phyloP scores from a whole-genome alignment of 2,113 vertebrate genomes.

The Strigops habroptila region DNA sequence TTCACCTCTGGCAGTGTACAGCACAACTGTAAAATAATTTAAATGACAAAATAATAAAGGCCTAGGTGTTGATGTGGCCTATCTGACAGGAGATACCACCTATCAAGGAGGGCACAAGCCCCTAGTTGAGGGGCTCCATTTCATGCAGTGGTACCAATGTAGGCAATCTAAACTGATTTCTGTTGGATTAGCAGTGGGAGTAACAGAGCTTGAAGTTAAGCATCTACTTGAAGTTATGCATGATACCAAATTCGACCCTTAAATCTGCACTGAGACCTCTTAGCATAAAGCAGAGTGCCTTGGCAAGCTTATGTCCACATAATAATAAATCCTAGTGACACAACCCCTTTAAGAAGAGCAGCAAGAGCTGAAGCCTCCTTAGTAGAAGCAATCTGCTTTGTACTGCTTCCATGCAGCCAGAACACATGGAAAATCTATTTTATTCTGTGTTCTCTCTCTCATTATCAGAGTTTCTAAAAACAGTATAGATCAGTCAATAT shows the following conservation, averaged over 20 bases:
- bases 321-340: constrained; percentile 30
- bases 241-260: background rate
- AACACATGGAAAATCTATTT: background rate
- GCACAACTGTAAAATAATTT: background rate
- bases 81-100: background rate
- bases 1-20: background rate
- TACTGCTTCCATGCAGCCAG: background rate
- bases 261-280: constrained; percentile 19
- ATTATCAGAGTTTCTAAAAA: background rate
- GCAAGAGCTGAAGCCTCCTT: constrained; percentile 8
- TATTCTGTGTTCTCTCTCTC: background rate
- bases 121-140: background rate
- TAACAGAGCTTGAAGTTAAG: background rate
- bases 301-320: constrained; percentile 22
- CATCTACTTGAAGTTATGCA: background rate
- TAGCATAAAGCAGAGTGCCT: constrained; percentile 32
- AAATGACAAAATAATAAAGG: background rate
- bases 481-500: background rate
- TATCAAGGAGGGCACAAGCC: background rate
- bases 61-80: fast-evolving
- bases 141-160: background rate
- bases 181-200: background rate
- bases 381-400: constrained; percentile 27
- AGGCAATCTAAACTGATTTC: background rate
- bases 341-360: background rate